Evolutionary conservation across 2,113 vertebrate genomes (phyloP), one percentile per base, ranked within the genome.

Genomic region (Elephantulus edwardii): DNA sequence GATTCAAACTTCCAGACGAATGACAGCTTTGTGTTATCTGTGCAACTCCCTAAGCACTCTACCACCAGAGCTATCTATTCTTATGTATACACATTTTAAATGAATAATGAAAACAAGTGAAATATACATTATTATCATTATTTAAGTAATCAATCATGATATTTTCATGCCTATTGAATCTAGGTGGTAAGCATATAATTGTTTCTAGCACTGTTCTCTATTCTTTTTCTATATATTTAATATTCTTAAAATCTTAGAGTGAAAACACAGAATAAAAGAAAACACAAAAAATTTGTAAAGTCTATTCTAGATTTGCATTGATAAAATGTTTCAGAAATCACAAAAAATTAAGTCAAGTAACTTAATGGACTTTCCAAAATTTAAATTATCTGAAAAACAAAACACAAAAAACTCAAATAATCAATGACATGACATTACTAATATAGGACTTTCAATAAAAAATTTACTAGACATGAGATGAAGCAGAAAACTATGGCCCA

Each of bases 311-410:
- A 42, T 71, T 78, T 70, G 8, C 6, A 44, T 6, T 68, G 42
- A 82, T 60, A 76, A 92, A 92, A 84, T 52, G 48, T 68, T 74
- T 48, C 83, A 70, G 76, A 46, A 44, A 90, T 48, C 33, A 77
- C 56, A 50, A 78, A 68, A 50, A 14, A 22, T 79, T 60, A 77
- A 86, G 9, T n/a, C 64, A 79, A 86, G 17, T 68, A 52, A 89
- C 72, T 52, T 78, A 78, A 78, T 68, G 52, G 1, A 26, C 16
- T 82, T 8, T 19, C 7, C 60, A n/a, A 86, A 92, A 70, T 24
- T 82, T 62, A 91, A 88, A 22, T 58, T 35, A 4, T 78, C 6
- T 58, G 58, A 72, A 89, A 91, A 91, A 54, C 54, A 75, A 78
- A 76, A 68, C 26, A 48, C 42, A 35, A 71, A 72, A 50, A 56